Evolutionary conservation across 2,888 invertebrate species (phyloP).

Genomic region (Polyommatus iphigenia): DNA sequence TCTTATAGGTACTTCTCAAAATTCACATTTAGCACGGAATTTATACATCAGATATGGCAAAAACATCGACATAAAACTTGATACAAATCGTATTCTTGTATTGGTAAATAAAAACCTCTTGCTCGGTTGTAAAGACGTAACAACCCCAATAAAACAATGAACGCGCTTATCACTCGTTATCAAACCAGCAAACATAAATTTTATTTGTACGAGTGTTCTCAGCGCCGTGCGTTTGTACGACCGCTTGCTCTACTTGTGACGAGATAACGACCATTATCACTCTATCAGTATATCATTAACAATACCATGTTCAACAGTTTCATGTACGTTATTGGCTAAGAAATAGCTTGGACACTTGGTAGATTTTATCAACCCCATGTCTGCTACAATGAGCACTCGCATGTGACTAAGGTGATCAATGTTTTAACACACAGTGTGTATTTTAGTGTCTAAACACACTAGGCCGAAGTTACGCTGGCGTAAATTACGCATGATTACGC

Average conservation of each 20-base stretch:
- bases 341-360: neutral
- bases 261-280: conserved; percentile 49
- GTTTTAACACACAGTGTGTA: too few relatives aligned
- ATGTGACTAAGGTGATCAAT: too few relatives aligned
- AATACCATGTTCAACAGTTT: neutral
- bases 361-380: too few relatives aligned
- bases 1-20: neutral
- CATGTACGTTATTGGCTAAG: neutral
- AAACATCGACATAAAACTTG: neutral
- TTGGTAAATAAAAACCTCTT: conserved; percentile 39
- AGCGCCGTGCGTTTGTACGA: conserved; percentile 68
- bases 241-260: conserved; percentile 62
- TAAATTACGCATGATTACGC: too few relatives aligned
- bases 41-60: neutral
- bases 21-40: neutral
- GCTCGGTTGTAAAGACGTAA: conserved; percentile 54
- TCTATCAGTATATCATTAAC: conserved; percentile 27
- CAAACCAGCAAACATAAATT: conserved; percentile 70
- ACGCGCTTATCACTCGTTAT: conserved; percentile 70
- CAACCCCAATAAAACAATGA: conserved; percentile 77
- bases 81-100: conserved; percentile 13
- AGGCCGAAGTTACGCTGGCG: too few relatives aligned
- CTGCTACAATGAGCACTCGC: too few relatives aligned
- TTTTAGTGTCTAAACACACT: too few relatives aligned
- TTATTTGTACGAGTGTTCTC: conserved; percentile 66